These are phyloP conservation scores for Amphipoea lucens DNA, from an alignment of 2,888 invertebrate genomes.

Conservation along the genomic window DNA sequence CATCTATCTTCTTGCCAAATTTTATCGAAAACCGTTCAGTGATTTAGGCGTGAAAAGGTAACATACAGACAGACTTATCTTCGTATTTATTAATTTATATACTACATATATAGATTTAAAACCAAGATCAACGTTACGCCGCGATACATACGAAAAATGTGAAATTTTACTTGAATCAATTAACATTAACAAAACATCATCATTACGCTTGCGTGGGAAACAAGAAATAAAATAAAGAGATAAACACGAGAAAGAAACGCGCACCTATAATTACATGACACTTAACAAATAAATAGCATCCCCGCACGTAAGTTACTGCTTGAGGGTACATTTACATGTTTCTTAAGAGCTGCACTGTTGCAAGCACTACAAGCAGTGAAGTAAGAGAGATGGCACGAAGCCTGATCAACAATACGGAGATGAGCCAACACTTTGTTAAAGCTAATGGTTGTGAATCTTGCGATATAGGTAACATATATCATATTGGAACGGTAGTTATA, in stretches of 20 bases:
- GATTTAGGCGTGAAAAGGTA: too few relatives aligned
- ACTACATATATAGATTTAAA: neutral
- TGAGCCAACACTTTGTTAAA: conserved; percentile 44
- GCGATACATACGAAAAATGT: neutral
- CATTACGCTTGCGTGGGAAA: conserved; percentile 24
- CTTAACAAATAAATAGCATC: conserved; percentile 63
- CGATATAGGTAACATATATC: conserved; percentile 25
- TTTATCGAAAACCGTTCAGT: too few relatives aligned
- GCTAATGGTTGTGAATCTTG: conserved; percentile 38
- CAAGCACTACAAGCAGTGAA: conserved; percentile 54
- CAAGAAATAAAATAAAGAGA: conserved; percentile 25
- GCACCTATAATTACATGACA: conserved; percentile 54
- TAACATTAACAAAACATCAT: neutral
- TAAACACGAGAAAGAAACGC: conserved; percentile 9
- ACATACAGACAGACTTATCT: too few relatives aligned
- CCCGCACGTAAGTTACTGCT: conserved; percentile 61
- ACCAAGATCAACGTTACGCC: neutral
- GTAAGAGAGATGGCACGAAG: conserved; percentile 63
- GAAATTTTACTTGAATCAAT: neutral
- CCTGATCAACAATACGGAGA: conserved; percentile 57
- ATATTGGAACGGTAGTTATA: conserved; percentile 10
- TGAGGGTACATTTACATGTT: conserved; percentile 72
- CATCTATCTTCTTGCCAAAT: too few relatives aligned
- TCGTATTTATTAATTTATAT: too few relatives aligned
- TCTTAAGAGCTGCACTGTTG: conserved; percentile 64